Percentiles rank a stretch among this genome's conserved stretches.
Conservation (phyloP, 2,113 vertebrate genomes). For the Paratilapia polleni region DNA sequence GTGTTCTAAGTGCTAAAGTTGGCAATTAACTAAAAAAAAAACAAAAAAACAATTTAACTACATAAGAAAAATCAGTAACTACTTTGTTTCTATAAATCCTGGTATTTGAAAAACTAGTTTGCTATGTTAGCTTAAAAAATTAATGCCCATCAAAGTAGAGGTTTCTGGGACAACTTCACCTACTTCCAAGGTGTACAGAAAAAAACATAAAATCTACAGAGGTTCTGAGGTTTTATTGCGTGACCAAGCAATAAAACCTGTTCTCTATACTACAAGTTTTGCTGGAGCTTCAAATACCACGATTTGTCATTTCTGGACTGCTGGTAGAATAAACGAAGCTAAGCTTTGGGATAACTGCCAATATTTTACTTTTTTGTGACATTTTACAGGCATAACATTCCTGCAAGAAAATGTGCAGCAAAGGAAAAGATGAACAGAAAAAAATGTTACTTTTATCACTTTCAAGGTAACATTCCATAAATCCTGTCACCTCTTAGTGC, state of each 20-base stretch:
- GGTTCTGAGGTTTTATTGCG: neutral
- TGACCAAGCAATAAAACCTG: neutral
- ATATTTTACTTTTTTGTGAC: neutral
- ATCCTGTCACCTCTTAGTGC: neutral
- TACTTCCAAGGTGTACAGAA: neutral
- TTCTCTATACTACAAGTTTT: too few relatives aligned
- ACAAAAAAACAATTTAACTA: too few relatives aligned
- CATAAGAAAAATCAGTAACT: neutral
- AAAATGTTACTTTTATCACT: neutral
- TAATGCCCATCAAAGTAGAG: neutral
- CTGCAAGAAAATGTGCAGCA: neutral
- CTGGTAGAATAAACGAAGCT: neutral
- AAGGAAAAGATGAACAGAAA: neutral
- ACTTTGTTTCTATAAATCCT: neutral
- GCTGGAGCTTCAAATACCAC: too few relatives aligned
- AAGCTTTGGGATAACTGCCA: neutral
- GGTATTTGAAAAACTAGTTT: neutral
- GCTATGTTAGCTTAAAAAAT: too few relatives aligned
- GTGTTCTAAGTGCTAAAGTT: too few relatives aligned
- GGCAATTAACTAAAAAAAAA: neutral
- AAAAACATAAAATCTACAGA: neutral
- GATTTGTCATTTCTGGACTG: neutral
- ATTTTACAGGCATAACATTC: neutral
- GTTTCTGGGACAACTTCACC: fast-evolving
- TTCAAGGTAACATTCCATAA: neutral